These are phyloP conservation scores for Hormiphora californensis DNA, from an alignment of 37 sponge, comb jelly and placozoan genomes.

Conservation along the genomic window DNA sequence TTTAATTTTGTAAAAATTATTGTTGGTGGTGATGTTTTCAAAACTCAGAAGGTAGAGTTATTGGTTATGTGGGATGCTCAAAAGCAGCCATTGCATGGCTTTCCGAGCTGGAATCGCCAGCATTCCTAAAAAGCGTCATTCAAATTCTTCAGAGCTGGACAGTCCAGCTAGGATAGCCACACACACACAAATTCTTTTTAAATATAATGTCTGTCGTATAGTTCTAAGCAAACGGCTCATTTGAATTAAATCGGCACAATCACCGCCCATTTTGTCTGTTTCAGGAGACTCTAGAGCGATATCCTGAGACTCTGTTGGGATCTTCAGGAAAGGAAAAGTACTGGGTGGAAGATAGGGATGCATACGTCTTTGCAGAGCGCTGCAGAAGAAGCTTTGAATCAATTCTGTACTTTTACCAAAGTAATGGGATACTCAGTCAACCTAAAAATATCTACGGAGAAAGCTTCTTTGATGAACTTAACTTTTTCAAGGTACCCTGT, in stretches of 20 bases:
- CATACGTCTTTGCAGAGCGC: background rate
- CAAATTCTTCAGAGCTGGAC: too few relatives aligned
- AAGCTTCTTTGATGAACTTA: background rate
- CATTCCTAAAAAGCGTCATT: too few relatives aligned
- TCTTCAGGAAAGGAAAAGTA: background rate
- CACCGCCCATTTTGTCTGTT: too few relatives aligned
- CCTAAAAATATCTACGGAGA: background rate
- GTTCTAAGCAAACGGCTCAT: too few relatives aligned
- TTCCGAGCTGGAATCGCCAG: too few relatives aligned
- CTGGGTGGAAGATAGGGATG: background rate
- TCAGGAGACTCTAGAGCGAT: constrained; percentile 4
- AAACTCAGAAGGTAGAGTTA: constrained; percentile 12
- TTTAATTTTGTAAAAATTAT: constrained; percentile 20
- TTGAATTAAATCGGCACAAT: too few relatives aligned
- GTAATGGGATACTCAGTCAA: background rate
- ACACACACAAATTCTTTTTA: too few relatives aligned
- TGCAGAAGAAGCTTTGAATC: background rate
- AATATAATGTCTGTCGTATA: too few relatives aligned
- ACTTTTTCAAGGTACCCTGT: constrained; percentile 24
- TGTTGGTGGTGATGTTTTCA: background rate
- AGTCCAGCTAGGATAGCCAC: too few relatives aligned
- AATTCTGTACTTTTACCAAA: constrained; percentile 37
- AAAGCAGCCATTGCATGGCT: too few relatives aligned
- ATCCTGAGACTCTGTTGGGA: background rate
- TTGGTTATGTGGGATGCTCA: too few relatives aligned